Percentiles rank a stretch among this genome's conserved stretches.
Evolutionary conservation across 2,113 vertebrate genomes (phyloP).

Genomic region (Menura novaehollandiae): DNA sequence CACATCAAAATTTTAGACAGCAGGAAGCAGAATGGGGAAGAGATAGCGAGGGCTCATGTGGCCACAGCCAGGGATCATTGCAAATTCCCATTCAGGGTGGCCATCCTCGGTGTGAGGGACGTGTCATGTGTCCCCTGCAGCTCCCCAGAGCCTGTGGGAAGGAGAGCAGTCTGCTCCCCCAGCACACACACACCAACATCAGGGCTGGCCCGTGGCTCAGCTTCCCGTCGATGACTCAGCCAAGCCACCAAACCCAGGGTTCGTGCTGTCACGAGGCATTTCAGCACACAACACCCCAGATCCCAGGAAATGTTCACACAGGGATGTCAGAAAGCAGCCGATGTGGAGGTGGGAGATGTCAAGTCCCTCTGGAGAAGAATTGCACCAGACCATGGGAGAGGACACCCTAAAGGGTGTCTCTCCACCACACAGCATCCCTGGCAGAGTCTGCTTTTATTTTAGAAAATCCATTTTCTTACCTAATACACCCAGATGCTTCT

Average conservation of each 20-base stretch:
- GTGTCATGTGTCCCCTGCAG: not conserved
- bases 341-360: not conserved
- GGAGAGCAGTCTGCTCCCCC: not conserved
- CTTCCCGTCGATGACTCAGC: not conserved
- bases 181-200: not conserved
- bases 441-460: not conserved
- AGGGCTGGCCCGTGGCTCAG: not conserved
- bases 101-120: not conserved
- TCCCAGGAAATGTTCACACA: not conserved
- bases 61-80: not conserved
- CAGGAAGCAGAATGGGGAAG: conserved; percentile 15
- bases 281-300: rapidly evolving
- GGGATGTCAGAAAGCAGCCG: not conserved
- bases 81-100: not conserved
- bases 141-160: not conserved
- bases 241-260: not conserved
- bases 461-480: not conserved
- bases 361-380: not conserved
- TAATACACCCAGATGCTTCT: not conserved
- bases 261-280: rapidly evolving
- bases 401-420: not conserved
- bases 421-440: not conserved
- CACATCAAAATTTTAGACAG: not conserved
- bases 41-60: not conserved
- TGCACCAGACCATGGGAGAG: not conserved